Base-by-base conservation (phyloP, 1,140 invertebrate genomes). In the Cylas formicarius region DNA sequence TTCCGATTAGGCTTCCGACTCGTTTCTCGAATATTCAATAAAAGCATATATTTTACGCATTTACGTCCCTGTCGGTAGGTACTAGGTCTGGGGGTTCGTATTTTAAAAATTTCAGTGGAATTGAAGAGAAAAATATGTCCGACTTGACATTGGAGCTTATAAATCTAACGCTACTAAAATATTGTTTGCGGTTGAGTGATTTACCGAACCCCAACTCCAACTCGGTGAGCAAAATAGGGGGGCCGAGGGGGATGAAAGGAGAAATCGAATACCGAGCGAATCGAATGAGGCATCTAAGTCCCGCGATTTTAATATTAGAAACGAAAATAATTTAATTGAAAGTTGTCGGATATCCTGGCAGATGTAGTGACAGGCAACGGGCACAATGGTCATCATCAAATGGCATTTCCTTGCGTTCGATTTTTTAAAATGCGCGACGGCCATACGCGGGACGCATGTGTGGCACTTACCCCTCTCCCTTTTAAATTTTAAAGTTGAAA, bases 331-430 rank as follows among this genome's bases (percentile, higher is more conserved):
- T 60, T 61, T 58, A 61, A 61, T 61, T 59, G 57, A 55, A 53
- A 50, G 49, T 52, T 50, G 56, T 57, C 56, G 55, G 56, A 60
- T 58, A 55, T 60, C 52, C 56, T 50, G 56, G 54, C 58, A 56
- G 52, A 60, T 56, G 55, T 56, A 53, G 43, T 48, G 46, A 54
- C 44, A 50, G 47, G 48, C 48, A n/a, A n/a, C n/a, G n/a, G 21
- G 48, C 36, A 60, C 55, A 59, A 59, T 55, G 48, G 47, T 40
- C 50, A 52, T n/a, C n/a, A n/a, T 57, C 53, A 57, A 50, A 50
- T 50, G 48, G 51, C 50, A 56, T 53, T 57, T 59, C 57, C 55
- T 56, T 50, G 27, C 44, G 51, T 50, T 38, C 48, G 44, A 57
- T 26, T 58, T 56, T 52, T 52, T 53, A 52, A 53, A 48, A 46